Percentiles rank a stretch among this genome's conserved stretches.
Conservation (phyloP, 1,140 invertebrate genomes). For the Lepidostoma basale region DNA sequence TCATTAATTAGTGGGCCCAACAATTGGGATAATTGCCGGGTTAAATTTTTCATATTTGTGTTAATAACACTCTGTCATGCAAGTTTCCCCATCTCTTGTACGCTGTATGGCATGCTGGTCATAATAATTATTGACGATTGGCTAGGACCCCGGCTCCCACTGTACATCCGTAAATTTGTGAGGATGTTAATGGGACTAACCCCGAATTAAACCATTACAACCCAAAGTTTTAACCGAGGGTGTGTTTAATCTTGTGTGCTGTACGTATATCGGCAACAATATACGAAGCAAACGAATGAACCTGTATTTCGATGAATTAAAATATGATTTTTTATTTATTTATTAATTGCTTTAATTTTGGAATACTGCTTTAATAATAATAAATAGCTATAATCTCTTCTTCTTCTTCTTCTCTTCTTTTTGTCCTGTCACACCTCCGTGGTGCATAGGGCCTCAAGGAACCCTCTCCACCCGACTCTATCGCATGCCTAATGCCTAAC, state of each 20-base stretch:
- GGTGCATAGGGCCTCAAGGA: too few species aligned
- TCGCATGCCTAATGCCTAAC: too few species aligned
- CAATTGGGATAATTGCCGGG: slow-evolving; percentile 42
- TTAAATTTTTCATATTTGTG: slow-evolving; percentile 45
- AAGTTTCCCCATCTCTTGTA: background rate
- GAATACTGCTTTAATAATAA: too few species aligned
- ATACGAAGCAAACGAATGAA: too few species aligned
- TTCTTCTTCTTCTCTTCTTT: too few species aligned
- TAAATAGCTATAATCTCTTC: too few species aligned
- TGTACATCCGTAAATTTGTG: background rate
- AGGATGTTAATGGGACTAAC: slow-evolving; percentile 12
- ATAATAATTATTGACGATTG: slow-evolving; percentile 34
- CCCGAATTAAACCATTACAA: slow-evolving; percentile 33
- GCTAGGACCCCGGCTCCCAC: background rate
- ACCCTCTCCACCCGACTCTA: too few species aligned
- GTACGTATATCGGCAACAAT: too few species aligned
- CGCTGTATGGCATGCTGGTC: background rate
- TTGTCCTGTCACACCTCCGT: too few species aligned
- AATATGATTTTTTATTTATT: too few species aligned
- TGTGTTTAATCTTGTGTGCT: background rate
- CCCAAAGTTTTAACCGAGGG: slow-evolving; percentile 8
- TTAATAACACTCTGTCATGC: slow-evolving; percentile 46
- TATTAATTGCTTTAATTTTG: too few species aligned
- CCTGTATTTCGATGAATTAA: too few species aligned
- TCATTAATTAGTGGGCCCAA: slow-evolving; percentile 42